Evolutionary conservation across 2,797 vertebrate species (phyloP).

Genomic region (Serranus cabrilla): DNA sequence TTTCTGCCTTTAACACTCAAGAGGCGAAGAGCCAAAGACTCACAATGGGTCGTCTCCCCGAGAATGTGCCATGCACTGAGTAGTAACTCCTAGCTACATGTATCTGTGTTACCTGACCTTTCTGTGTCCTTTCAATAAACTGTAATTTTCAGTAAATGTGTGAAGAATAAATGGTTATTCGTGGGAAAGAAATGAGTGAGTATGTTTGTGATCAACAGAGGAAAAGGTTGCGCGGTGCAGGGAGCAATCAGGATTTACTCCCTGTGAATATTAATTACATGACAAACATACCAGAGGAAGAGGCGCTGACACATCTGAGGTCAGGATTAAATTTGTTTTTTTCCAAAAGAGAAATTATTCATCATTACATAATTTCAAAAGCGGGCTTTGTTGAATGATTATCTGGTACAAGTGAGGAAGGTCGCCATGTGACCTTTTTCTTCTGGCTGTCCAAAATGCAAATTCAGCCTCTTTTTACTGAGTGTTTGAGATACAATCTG

Average conservation of each 20-base stretch:
- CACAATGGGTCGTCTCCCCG: constrained; percentile 90
- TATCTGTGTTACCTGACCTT: constrained; percentile 87
- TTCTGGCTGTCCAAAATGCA: background rate
- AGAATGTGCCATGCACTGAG: constrained; percentile 92
- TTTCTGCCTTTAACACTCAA: constrained; percentile 85
- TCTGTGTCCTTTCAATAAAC: constrained; percentile 90
- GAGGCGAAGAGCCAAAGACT: constrained; percentile 89
- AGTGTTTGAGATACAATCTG: background rate
- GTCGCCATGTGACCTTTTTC: background rate
- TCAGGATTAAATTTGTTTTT: background rate
- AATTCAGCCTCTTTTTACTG: constrained; percentile 4
- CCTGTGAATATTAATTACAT: constrained; percentile 35
- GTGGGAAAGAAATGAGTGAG: constrained; percentile 81
- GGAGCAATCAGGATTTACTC: background rate
- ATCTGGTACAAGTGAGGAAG: background rate
- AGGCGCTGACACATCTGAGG: background rate
- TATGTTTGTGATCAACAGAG: constrained; percentile 68
- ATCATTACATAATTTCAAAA: background rate
- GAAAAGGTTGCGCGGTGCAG: constrained; percentile 21
- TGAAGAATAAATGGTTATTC: constrained; percentile 88
- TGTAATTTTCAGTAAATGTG: constrained; percentile 90
- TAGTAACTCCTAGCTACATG: constrained; percentile 88
- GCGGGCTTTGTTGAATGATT: constrained; percentile 10
- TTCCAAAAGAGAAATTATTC: constrained; percentile 1
- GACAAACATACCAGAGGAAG: background rate